phyloP scores from a whole-genome alignment of 2,888 invertebrate genomes.

The Nomada flava region DNA sequence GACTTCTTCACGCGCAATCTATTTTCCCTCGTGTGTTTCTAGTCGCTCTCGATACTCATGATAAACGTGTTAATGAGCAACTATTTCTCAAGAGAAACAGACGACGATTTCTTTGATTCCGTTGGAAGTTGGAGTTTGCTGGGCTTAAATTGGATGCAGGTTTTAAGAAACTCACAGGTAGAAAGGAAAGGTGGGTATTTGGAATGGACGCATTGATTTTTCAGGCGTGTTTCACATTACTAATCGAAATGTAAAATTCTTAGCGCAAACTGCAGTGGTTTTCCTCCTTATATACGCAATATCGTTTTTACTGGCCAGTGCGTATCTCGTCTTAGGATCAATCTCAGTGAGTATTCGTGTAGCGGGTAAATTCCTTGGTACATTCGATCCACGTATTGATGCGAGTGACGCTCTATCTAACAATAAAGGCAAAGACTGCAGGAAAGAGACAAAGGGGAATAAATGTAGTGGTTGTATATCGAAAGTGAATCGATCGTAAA shows the following conservation, averaged over 20 bases:
- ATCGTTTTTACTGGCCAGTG: conserved; percentile 76
- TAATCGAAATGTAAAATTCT: conserved; percentile 41
- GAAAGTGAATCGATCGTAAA: conserved; percentile 48
- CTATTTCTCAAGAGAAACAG: conserved; percentile 75
- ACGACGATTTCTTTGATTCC: conserved; percentile 74
- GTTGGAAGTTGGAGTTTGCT: conserved; percentile 77
- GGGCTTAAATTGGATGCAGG: conserved; percentile 80
- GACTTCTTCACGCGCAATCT: not conserved
- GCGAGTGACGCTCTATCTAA: not conserved
- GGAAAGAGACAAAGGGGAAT: not conserved
- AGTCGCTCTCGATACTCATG: conserved; percentile 80
- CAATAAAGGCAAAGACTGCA: not conserved
- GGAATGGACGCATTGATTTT: not conserved
- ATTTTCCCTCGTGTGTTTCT: conserved; percentile 24
- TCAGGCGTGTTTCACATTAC: not conserved
- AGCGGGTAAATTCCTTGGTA: not conserved
- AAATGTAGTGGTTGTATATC: conserved; percentile 10
- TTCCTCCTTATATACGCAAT: conserved; percentile 76
- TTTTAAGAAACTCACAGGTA: conserved; percentile 70
- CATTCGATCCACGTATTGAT: not conserved
- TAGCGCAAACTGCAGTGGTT: conserved; percentile 75
- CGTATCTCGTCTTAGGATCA: conserved; percentile 78
- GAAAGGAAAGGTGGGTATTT: conserved; percentile 71
- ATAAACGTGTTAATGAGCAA: conserved; percentile 79
- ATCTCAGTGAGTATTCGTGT: conserved; percentile 75